Base-by-base conservation (phyloP, 1,140 invertebrate species). In the Drosophila hydei region DNA sequence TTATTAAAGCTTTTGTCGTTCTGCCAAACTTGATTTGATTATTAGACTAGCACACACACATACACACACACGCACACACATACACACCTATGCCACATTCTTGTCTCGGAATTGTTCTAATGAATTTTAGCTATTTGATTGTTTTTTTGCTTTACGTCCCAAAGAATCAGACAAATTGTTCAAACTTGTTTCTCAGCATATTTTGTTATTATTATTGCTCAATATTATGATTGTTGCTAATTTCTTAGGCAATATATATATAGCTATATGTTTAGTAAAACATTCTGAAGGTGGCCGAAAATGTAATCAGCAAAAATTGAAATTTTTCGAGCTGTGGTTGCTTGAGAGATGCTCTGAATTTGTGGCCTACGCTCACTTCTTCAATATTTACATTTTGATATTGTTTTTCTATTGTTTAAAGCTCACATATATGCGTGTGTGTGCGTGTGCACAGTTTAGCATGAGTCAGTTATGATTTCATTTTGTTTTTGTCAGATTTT, bases 1-100 rank as follows among this genome's bases (percentile, higher is more conserved):
- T 83, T 88, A 88, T 71, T 88, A 77, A 78, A 75, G 83, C 83
- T 83, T 83, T 88, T 88, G 75, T 83, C 75, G 51, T 75, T 74
- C 64, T 70, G 52, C 77, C 81, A 83, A 88, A 89, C 84, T 88
- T 79, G 83, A 89, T 88, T 89, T 83, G 81, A 83, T 88, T 83
- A 83, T 89, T 81, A 83, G 64, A 69, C 72, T 68, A 27, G 79
- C 73, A 48, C 40, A 55, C 54, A 33, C 7, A 67, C 9, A 40
- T 12, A 51, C 16, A 33, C 30, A 18, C 4, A 50, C 14, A 21
- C 18, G 27, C 12, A 38, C 23, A 30, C 3, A 64, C 30, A 43
- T 18, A 54, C 14, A 42, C 25, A 42, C 63, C 62, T 79, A 55
- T 80, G 69, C 63, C 77, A 88, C 83, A 85, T 85, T 88, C 81